Conservation (phyloP, 37 sponge, comb jelly and placozoan genomes). For the Hexactinellida sp. region DNA sequence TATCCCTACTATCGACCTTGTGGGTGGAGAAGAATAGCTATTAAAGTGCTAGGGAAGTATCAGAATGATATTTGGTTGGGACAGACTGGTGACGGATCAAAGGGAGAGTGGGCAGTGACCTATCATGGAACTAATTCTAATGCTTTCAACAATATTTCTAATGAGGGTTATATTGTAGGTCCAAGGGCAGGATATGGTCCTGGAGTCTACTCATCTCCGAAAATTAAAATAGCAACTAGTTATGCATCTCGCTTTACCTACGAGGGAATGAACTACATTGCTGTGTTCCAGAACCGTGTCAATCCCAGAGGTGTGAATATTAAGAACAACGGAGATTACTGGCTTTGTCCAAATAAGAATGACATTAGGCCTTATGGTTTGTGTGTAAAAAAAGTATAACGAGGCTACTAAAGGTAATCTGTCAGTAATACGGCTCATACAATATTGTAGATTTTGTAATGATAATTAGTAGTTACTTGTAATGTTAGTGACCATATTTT, state of each 20-base stretch:
- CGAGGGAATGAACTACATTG: constrained; percentile 18
- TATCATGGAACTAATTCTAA: constrained; percentile 30
- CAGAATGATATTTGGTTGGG: constrained; percentile 11
- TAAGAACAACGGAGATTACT: neutral
- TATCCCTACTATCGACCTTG: constrained; percentile 21
- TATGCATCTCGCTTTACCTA: constrained; percentile 4
- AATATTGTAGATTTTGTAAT: too few relatives aligned
- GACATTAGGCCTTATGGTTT: neutral
- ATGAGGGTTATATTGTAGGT: constrained; percentile 22
- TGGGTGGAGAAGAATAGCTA: constrained; percentile 18
- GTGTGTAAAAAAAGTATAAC: neutral
- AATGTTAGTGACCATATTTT: too few relatives aligned
- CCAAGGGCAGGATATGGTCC: constrained; percentile 18
- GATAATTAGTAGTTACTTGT: too few relatives aligned
- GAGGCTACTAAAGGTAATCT: too few relatives aligned
- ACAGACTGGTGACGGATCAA: neutral
- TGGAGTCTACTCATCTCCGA: constrained; percentile 28
- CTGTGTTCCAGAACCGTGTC: constrained; percentile 32
- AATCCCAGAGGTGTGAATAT: constrained; percentile 15
- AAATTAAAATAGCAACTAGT: constrained; percentile 18
- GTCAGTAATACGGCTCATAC: too few relatives aligned
- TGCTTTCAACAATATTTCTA: neutral
- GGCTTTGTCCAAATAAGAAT: neutral
- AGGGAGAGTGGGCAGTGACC: constrained; percentile 32
- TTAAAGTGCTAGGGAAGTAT: constrained; percentile 15